Conservation (phyloP, 2,797 vertebrate species). For the Spinibarbus caldwelli region DNA sequence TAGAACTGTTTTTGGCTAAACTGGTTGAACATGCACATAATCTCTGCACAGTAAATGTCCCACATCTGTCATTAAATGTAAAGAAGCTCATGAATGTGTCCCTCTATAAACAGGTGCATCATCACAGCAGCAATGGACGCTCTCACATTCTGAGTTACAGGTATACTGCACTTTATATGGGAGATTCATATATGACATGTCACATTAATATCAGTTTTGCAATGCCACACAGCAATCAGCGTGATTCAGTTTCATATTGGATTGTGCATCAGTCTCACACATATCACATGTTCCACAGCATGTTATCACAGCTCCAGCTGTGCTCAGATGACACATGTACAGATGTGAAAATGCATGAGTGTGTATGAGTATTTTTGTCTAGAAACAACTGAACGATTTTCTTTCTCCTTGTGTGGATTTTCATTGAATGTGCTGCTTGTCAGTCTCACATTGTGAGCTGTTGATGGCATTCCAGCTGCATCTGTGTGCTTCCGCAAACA, state of each 20-base stretch:
- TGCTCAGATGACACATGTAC: background rate
- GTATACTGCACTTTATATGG: background rate
- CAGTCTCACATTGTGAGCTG: background rate
- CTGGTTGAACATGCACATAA: background rate
- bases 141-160: conserved; percentile 15
- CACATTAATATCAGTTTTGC: background rate
- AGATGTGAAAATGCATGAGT: conserved; percentile 7
- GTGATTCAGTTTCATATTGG: background rate
- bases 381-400: background rate
- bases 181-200: background rate
- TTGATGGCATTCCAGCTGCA: background rate
- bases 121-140: background rate
- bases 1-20: background rate
- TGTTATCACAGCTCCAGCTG: conserved; percentile 13
- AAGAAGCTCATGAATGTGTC: background rate
- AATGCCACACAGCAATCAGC: background rate
- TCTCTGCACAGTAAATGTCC: background rate
- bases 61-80: background rate
- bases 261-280: background rate
- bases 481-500: background rate
- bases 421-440: background rate
- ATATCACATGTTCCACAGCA: background rate
- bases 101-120: conserved; percentile 1
- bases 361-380: conserved; percentile 6
- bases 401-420: background rate